Percentiles rank a stretch among this genome's conserved stretches.
Conservation (phyloP, 2,113 vertebrate genomes). For the Atherinomorus stipes region DNA sequence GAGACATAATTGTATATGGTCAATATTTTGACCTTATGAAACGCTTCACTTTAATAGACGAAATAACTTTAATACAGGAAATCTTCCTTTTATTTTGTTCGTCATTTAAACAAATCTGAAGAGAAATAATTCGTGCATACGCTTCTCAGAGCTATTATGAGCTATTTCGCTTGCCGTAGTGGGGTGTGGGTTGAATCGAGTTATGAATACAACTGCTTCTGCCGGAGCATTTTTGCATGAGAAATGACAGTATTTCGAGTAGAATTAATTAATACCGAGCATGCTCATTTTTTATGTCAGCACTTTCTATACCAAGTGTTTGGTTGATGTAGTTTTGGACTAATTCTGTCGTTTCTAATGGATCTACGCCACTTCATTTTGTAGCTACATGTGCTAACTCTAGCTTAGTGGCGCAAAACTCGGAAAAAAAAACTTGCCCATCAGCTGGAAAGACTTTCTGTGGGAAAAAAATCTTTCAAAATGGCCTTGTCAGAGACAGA, state of each 20-base stretch:
- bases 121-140: too few species aligned
- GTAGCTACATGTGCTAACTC: conserved; percentile 17
- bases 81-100: too few species aligned
- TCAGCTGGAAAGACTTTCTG: background rate
- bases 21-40: too few species aligned
- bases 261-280: background rate
- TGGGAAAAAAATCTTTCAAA: background rate
- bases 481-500: conserved; percentile 75
- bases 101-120: too few species aligned
- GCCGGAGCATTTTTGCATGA: background rate
- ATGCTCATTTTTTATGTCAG: background rate
- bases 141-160: background rate
- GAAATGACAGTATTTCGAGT: background rate
- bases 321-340: background rate
- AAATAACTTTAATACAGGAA: too few species aligned
- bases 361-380: background rate
- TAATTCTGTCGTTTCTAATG: background rate
- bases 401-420: conserved; percentile 7
- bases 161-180: conserved; percentile 49
- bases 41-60: too few species aligned
- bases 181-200: background rate
- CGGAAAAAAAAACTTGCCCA: background rate
- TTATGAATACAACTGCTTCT: too few species aligned
- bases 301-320: fast-evolving
- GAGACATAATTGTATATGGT: too few species aligned